Evolutionary conservation across 1,140 invertebrate species (phyloP).

Genomic region (Bombus impatiens): DNA sequence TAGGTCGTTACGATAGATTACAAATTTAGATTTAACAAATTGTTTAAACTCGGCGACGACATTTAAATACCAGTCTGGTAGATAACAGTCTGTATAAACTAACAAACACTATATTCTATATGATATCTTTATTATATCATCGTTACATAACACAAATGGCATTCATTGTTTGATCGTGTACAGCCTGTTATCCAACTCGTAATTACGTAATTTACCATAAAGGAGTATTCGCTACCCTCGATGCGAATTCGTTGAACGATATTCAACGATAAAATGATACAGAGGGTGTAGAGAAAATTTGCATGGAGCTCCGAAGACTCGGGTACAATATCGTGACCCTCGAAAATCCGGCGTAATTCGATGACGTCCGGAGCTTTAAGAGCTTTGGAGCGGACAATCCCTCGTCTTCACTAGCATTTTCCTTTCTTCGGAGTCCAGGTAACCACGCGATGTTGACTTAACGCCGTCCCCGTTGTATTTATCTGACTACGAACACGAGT

Average conservation of each 20-base stretch:
- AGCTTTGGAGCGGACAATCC: conserved; percentile 42
- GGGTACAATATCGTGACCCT: conserved; percentile 34
- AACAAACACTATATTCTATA: neutral
- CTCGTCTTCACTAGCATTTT: conserved; percentile 41
- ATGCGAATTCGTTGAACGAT: neutral
- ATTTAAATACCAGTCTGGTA: neutral
- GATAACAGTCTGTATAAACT: neutral
- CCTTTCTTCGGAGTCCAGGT: conserved; percentile 38
- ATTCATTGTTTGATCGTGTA: neutral
- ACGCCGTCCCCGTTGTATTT: conserved; percentile 55
- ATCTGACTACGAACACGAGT: conserved; percentile 46
- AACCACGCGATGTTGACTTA: conserved; percentile 57
- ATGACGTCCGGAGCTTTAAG: conserved; percentile 53
- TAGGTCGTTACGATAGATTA: neutral
- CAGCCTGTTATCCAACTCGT: neutral
- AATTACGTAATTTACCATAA: neutral
- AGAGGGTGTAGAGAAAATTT: conserved; percentile 20
- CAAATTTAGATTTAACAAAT: neutral
- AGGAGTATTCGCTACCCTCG: neutral
- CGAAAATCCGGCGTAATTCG: conserved; percentile 60
- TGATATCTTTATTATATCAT: neutral
- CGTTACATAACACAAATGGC: neutral
- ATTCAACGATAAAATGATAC: neutral
- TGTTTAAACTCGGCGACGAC: neutral
- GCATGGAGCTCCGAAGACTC: conserved; percentile 7